Evolutionary conservation across 2,888 invertebrate species (phyloP), one percentile per base, ranked within the genome.

Genomic region (Pterostichus madidus): DNA sequence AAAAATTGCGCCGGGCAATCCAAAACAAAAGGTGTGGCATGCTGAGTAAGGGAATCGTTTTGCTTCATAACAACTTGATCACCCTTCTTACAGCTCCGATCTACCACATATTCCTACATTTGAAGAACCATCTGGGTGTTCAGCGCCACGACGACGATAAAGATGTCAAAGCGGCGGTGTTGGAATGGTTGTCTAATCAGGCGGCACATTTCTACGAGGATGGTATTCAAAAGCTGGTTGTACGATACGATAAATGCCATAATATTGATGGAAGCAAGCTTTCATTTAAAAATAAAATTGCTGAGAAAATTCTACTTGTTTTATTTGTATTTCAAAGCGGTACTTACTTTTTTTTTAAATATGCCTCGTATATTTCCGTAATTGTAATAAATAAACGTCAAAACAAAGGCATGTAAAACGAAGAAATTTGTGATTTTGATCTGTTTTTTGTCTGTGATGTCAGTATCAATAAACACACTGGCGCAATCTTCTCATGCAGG

Each of bases 221-320:
- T 46, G 71, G 39, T 61, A 83, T 84, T 68, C 78, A 84, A 83
- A 84, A 84, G 81, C 75, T 84, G 78, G 78, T 84, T 68, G 44
- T 73, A 84, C 84, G 83, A 75, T 84, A 84, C 64, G 79, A 84
- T 78, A 84, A 84, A 52, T 84, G 84, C 82, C 84, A 84, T 73
- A 80, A 84, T 56, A 79, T 73, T 78, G 64, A 59, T 81, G 73
- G 83, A 68, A 83, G 77, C 61, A 61, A 1, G 24, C 17, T 7
- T 61, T 61, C 61, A 61, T 17, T 24, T 61, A 61, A 17, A 61
- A 17, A 31, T 61, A 17, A 61, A 61, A 61, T 61, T 61, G 61
- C 32, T 17, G 17, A 61, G 61, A 61, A 61, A 61, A 61, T 24
- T 61, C 61, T 61, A 61, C 15, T 17, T 8, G 61, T 61, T 61